Evolutionary conservation across 1,140 invertebrate genomes (phyloP).

Genomic region (Leucophenga varia): DNA sequence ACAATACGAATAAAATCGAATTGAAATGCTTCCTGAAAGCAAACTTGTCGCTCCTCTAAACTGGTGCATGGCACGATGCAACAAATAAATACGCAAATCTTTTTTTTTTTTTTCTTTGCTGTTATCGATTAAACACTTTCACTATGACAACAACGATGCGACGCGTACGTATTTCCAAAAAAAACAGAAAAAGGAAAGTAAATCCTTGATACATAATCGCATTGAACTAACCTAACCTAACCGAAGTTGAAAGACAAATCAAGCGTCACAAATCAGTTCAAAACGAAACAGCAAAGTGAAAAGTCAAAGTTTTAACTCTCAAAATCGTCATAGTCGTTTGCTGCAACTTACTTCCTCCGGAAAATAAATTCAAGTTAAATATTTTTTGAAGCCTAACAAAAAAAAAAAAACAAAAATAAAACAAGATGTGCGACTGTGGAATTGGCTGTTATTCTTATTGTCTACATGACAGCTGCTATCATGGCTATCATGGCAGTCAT

Average conservation of each 20-base stretch:
- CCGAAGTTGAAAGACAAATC: slow-evolving; percentile 42
- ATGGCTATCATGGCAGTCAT: slow-evolving; percentile 35
- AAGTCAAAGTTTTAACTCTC: no score
- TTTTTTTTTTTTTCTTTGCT: no score
- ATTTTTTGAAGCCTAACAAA: no score
- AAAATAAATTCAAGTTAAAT: no score
- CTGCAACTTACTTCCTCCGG: no score
- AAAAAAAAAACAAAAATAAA: no score
- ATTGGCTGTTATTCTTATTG: slow-evolving; percentile 47
- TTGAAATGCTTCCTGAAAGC: neutral
- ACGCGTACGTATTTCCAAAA: slow-evolving; percentile 15
- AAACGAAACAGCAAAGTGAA: slow-evolving; percentile 25
- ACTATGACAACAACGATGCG: slow-evolving; percentile 10
- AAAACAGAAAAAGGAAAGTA: no score
- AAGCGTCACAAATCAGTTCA: slow-evolving; percentile 48
- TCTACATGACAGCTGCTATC: slow-evolving; percentile 38
- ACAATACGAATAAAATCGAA: neutral
- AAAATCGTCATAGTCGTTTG: no score
- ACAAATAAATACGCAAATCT: slow-evolving; percentile 49
- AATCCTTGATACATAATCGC: slow-evolving; percentile 13
- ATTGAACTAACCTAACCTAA: slow-evolving; percentile 39
- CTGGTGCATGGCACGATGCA: slow-evolving; percentile 45
- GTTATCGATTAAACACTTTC: slow-evolving; percentile 39
- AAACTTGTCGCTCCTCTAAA: slow-evolving; percentile 22
- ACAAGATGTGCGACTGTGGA: slow-evolving; percentile 47